phyloP scores from a whole-genome alignment of 2,113 vertebrate genomes.

The Lophius piscatorius region DNA sequence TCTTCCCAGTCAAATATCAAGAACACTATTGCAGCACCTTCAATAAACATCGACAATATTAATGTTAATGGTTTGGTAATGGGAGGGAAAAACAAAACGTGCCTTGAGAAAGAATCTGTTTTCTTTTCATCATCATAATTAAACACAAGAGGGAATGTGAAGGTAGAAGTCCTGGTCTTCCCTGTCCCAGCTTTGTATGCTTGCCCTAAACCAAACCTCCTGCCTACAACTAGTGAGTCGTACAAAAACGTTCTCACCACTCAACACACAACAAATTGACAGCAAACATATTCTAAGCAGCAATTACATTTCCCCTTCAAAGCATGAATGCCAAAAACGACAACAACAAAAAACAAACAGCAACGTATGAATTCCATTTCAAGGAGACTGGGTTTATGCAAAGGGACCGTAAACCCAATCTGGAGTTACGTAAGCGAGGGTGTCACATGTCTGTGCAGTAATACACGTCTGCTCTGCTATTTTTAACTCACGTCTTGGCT shows the following conservation, averaged over 20 bases:
- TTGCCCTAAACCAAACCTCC: background rate
- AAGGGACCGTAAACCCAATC: background rate
- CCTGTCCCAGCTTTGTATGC: background rate
- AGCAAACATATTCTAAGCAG: constrained; percentile 2
- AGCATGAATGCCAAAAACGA: background rate
- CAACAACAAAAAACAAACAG: background rate
- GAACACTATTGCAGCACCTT: too few relatives aligned
- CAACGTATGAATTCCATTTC: background rate
- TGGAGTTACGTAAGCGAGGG: constrained; percentile 1
- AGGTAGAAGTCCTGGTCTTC: too few relatives aligned
- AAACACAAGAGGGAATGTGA: too few relatives aligned
- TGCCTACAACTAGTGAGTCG: too few relatives aligned
- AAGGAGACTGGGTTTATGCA: background rate
- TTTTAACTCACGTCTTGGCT: constrained; percentile 43
- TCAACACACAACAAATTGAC: background rate
- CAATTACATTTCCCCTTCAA: constrained; percentile 1
- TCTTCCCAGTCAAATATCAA: too few relatives aligned
- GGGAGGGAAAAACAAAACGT: too few relatives aligned
- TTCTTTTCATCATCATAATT: too few relatives aligned
- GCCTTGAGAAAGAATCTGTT: too few relatives aligned
- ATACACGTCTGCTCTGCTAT: constrained; percentile 37
- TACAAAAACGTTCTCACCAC: too few relatives aligned
- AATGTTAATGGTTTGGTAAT: too few relatives aligned
- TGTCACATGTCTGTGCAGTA: constrained; percentile 33
- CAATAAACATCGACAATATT: too few relatives aligned